A percentile compares a stretch with the other conserved stretches of the same genome.
phyloP scores from a whole-genome alignment of 2,888 invertebrate species.

The Limulus polyphemus region DNA sequence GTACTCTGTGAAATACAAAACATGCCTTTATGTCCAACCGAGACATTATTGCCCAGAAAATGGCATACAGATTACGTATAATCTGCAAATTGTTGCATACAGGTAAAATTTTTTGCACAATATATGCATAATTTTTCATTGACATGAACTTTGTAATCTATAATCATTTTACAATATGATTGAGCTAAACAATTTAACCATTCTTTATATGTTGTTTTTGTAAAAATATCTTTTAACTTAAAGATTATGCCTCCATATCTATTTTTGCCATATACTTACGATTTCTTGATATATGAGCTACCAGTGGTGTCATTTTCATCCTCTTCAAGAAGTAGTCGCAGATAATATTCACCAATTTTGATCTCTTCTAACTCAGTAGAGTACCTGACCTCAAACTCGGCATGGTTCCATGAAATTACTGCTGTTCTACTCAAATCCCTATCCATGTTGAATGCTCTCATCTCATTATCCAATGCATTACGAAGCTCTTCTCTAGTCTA shows the following conservation, averaged over 20 bases:
- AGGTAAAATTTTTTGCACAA: too few relatives aligned
- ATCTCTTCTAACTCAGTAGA: conserved; percentile 90
- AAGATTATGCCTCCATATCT: neutral
- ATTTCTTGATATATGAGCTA: conserved; percentile 64
- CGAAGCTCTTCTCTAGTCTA: conserved; percentile 89
- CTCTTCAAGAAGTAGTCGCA: conserved; percentile 83
- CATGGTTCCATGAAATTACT: conserved; percentile 90
- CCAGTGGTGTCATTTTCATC: conserved; percentile 51
- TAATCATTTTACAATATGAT: neutral
- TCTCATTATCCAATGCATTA: conserved; percentile 81
- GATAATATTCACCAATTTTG: conserved; percentile 95
- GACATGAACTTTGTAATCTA: too few relatives aligned
- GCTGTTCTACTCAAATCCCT: conserved; percentile 58
- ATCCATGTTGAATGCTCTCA: conserved; percentile 76
- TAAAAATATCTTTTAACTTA: too few relatives aligned
- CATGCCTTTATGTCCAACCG: too few relatives aligned
- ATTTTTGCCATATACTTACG: conserved; percentile 50
- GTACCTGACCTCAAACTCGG: conserved; percentile 90
- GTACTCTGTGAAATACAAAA: too few relatives aligned
- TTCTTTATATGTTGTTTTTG: too few relatives aligned
- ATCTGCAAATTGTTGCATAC: too few relatives aligned
- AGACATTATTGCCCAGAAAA: too few relatives aligned
- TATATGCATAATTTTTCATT: too few relatives aligned
- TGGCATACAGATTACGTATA: too few relatives aligned
- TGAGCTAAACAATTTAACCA: neutral